Evolutionary conservation across 1,140 invertebrate genomes (phyloP).

Genomic region (Temnothorax curvispinosus): DNA sequence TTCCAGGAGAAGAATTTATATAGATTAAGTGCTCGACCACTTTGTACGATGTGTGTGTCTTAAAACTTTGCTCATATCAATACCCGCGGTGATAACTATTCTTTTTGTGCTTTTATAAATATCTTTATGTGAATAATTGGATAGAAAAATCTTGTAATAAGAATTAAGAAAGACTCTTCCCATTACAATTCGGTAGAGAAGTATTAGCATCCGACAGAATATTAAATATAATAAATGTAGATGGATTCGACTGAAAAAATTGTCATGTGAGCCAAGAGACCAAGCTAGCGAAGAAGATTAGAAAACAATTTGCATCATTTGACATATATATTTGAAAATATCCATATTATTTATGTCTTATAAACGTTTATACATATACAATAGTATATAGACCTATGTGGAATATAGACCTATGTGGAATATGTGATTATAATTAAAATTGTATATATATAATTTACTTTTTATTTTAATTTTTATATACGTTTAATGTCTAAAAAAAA

Average conservation of each 20-base stretch:
- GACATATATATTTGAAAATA: constrained; percentile 88
- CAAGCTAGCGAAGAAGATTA: constrained; percentile 89
- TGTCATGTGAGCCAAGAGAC: constrained; percentile 91
- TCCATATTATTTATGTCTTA: neutral
- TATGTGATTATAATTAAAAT: neutral
- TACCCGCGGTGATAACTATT: no score
- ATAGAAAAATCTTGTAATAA: constrained; percentile 92
- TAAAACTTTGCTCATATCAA: no score
- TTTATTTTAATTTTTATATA: constrained; percentile 10
- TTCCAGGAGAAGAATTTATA: no score
- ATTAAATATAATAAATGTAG: constrained; percentile 90
- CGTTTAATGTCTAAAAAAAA: neutral
- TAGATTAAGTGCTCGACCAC: no score
- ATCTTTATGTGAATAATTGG: constrained; percentile 96
- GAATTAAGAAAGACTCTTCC: constrained; percentile 91
- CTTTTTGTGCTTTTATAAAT: constrained; percentile 79
- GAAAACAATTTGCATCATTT: constrained; percentile 92
- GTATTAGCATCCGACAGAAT: constrained; percentile 93
- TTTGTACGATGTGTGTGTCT: no score
- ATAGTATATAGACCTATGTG: no score
- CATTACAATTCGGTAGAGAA: constrained; percentile 97
- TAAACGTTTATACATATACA: neutral
- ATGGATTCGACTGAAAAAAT: constrained; percentile 96
- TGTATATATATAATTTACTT: neutral
- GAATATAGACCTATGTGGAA: neutral